phyloP scores from a whole-genome alignment of 2,888 invertebrate genomes.

The Polyommatus iphigenia region DNA sequence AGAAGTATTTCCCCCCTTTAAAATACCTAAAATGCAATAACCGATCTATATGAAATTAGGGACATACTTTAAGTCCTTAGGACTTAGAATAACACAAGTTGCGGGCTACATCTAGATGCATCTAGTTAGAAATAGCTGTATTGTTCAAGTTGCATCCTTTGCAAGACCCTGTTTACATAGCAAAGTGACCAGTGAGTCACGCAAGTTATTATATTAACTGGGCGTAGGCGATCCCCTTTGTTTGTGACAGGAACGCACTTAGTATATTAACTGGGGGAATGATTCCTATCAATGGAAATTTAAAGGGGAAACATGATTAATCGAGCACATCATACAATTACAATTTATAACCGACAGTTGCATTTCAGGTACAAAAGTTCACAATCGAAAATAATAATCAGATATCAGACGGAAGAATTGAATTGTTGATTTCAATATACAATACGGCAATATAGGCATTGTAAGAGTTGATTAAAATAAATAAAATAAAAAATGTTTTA shows the following conservation, averaged over 20 bases:
- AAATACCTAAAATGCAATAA: no score
- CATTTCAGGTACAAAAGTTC: conserved; percentile 8
- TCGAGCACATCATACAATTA: conserved; percentile 19
- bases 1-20: no score
- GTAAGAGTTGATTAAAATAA: background rate
- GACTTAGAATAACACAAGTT: background rate
- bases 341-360: conserved; percentile 5
- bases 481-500: no score
- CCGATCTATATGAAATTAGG: no score
- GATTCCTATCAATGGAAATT: conserved; percentile 46
- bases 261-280: conserved; percentile 69
- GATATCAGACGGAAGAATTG: background rate
- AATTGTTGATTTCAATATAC: background rate
- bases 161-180: conserved; percentile 10
- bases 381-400: background rate
- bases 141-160: background rate
- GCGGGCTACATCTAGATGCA: background rate
- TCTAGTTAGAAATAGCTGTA: background rate
- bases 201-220: conserved; percentile 61
- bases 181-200: conserved; percentile 58
- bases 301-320: conserved; percentile 22
- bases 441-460: background rate
- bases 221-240: conserved; percentile 71
- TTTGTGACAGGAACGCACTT: conserved; percentile 73
- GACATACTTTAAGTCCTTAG: no score